Conservation (phyloP, 2,113 vertebrate genomes). For the Trinectes maculatus region DNA sequence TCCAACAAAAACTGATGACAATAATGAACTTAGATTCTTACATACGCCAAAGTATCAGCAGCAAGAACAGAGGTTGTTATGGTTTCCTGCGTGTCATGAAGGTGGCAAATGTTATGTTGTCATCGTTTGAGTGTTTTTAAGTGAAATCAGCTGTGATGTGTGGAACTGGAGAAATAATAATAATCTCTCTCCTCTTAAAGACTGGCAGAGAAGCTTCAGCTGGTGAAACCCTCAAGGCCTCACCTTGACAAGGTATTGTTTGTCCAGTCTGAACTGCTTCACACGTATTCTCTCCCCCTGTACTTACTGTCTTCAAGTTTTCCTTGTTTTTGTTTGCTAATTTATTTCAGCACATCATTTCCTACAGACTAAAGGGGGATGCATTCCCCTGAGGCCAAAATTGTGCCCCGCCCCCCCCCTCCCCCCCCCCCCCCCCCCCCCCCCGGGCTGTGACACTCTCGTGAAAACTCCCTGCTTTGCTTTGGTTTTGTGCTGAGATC, state of each 20-base stretch:
- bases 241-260: slow-evolving; percentile 95
- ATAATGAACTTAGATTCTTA: too few relatives aligned
- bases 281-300: slow-evolving; percentile 1
- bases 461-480: slow-evolving; percentile 66
- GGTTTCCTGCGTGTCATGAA: too few relatives aligned
- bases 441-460: slow-evolving; percentile 65
- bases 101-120: too few relatives aligned
- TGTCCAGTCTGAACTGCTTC: not conserved
- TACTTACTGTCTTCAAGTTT: slow-evolving; percentile 25
- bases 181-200: slow-evolving; percentile 75
- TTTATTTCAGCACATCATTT: slow-evolving; percentile 70
- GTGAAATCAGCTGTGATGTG: not conserved
- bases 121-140: not conserved
- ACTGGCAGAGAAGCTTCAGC: slow-evolving; percentile 88
- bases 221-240: slow-evolving; percentile 79
- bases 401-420: too few relatives aligned
- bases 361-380: slow-evolving; percentile 45
- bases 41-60: too few relatives aligned
- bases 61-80: too few relatives aligned
- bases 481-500: slow-evolving; percentile 58
- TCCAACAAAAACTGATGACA: too few relatives aligned
- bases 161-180: too few relatives aligned
- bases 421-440: too few relatives aligned
- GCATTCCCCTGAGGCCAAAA: slow-evolving; percentile 43
- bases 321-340: slow-evolving; percentile 68